Base-by-base conservation (phyloP, 2,888 invertebrate genomes). In the Galerucella pusilla region DNA sequence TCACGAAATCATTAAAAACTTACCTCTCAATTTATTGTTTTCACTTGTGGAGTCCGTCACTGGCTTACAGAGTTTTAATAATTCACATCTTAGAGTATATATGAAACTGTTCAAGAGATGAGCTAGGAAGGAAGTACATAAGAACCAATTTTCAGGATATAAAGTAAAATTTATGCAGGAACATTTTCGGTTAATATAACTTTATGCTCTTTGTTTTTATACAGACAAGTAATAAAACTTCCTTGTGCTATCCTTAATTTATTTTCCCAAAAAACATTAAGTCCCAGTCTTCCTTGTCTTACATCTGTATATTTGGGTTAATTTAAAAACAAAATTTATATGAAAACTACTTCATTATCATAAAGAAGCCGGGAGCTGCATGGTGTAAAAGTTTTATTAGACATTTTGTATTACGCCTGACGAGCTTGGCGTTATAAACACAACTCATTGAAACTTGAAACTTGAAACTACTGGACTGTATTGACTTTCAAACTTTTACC, bases 291-390 rank as follows among this genome's bases (percentile, higher is more conserved):
- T 79, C 71, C 75, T 75, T 78, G 72, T 79, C 79, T 79, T 79
- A 79, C 78, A 77, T 82, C 77, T 78, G 80, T 78, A 78, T 81
- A 80, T 81, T 81, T 81, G 73, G 79, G 80, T 82, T 82, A 81
- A 82, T 81, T 82, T 78, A 76, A 75, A 80, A 78, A 74, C 79
- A 79, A 81, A 81, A 79, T 81, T 79, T 80, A 78, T 75, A 80
- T 74, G 77, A 80, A 79, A 81, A 81, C 81, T 80, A 80, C 81
- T 80, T 80, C 80, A 81, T 82, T 82, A 80, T 68, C 81, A 81
- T 82, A 81, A 81, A 80, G 75, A 80, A 81, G 78, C 79, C 75
- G 71, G 71, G 72, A 77, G 76, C 73, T 71, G 69, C 65, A 74
- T 75, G 77, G 76, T 77, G 77, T 76, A 77, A 77, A 77, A 79